A percentile compares a stretch with the other conserved stretches of the same genome.
Conservation (phyloP, 2,888 invertebrate species). For the Chrysomela aeneicollis region DNA sequence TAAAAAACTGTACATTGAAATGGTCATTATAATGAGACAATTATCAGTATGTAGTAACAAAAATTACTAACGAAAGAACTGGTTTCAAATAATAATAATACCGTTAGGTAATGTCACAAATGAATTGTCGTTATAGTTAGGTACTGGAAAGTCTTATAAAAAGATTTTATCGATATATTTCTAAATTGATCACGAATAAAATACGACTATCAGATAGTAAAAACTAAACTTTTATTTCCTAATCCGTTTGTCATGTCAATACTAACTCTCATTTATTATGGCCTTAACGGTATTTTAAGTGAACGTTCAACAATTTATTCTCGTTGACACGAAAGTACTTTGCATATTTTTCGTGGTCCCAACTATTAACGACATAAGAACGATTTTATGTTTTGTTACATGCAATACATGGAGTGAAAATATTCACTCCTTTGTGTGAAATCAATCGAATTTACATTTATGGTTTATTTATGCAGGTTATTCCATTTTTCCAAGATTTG, state of each 20-base stretch:
- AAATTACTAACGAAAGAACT: constrained; percentile 1
- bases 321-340: too few relatives aligned
- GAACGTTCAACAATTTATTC: too few relatives aligned
- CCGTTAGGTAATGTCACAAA: constrained; percentile 1
- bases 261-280: too few relatives aligned
- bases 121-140: constrained; percentile 3
- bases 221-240: neutral
- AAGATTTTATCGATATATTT: neutral
- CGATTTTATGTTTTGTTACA: too few relatives aligned
- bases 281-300: too few relatives aligned
- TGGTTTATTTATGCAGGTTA: too few relatives aligned
- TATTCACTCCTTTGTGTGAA: too few relatives aligned
- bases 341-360: too few relatives aligned
- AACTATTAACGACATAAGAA: too few relatives aligned
- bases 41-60: constrained; percentile 5
- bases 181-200: neutral
- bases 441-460: too few relatives aligned
- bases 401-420: too few relatives aligned
- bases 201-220: neutral
- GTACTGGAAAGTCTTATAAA: neutral
- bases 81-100: constrained; percentile 9
- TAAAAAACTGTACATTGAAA: neutral
- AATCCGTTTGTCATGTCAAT: neutral
- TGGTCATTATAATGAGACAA: constrained; percentile 11
- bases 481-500: too few relatives aligned